phyloP scores from a whole-genome alignment of 2,888 invertebrate species.

The Macrosoma leucophasiata region DNA sequence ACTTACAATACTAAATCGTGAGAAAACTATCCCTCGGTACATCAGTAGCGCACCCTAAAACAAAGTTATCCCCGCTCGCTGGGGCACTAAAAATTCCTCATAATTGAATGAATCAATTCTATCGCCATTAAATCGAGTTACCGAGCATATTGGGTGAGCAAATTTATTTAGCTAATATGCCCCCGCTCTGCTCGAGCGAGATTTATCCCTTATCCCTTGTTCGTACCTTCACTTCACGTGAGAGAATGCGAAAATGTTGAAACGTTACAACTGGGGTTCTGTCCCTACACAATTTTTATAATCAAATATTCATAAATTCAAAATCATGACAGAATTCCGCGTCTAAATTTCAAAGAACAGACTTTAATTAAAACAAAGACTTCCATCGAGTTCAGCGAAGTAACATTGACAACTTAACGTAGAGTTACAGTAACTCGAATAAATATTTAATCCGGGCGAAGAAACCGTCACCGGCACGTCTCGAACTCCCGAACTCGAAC shows the following conservation, averaged over 20 bases:
- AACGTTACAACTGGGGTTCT: conserved; percentile 4
- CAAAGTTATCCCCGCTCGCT: conserved; percentile 65
- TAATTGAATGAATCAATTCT: conserved; percentile 77
- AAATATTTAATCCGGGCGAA: conserved; percentile 62
- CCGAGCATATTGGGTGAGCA: conserved; percentile 73
- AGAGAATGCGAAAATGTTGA: conserved; percentile 23
- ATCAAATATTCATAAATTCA: too few species aligned
- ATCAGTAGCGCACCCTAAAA: conserved; percentile 51
- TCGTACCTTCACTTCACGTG: conserved; percentile 33
- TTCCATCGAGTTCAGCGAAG: conserved; percentile 24
- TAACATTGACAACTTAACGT: conserved; percentile 38
- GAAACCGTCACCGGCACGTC: conserved; percentile 48
- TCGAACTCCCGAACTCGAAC: conserved; percentile 30
- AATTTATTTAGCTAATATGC: conserved; percentile 75
- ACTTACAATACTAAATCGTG: conserved; percentile 54
- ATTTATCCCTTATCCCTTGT: conserved; percentile 54
- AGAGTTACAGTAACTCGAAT: conserved; percentile 45
- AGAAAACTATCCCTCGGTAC: conserved; percentile 56
- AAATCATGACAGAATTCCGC: too few species aligned
- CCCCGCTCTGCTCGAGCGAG: conserved; percentile 40
- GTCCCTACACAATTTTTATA: too few species aligned
- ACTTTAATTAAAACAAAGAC: conserved; percentile 22
- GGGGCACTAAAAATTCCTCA: conserved; percentile 74
- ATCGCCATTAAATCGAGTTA: conserved; percentile 76
- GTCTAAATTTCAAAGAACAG: too few species aligned